These are phyloP conservation scores for Lasiurus cinereus DNA, from an alignment of 2,113 vertebrate genomes.

Conservation along the genomic window DNA sequence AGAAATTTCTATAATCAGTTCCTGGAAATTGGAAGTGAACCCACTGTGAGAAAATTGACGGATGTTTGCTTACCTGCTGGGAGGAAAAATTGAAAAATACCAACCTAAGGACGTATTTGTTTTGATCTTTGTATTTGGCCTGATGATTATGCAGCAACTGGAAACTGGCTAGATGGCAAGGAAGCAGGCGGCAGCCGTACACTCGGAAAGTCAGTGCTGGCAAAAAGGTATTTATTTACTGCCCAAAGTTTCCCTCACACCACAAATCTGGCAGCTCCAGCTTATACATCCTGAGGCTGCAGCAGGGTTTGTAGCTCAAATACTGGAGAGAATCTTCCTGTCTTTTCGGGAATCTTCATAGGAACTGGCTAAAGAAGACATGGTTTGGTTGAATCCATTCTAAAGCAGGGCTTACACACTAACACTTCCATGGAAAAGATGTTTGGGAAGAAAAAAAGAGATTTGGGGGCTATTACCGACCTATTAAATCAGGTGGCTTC, in stretches of 20 bases:
- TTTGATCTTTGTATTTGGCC: slow-evolving; percentile 69
- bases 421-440: background rate
- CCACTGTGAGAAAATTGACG: slow-evolving; percentile 70
- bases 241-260: background rate
- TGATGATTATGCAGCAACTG: slow-evolving; percentile 44
- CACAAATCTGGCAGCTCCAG: background rate
- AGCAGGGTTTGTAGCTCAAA: background rate
- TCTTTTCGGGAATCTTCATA: background rate
- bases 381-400: background rate
- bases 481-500: background rate
- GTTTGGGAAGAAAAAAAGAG: background rate
- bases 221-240: background rate
- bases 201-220: slow-evolving; percentile 33
- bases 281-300: background rate
- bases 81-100: slow-evolving; percentile 79
- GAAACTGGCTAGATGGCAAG: slow-evolving; percentile 38
- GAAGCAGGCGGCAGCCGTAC: background rate
- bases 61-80: slow-evolving; percentile 77
- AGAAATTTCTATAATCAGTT: slow-evolving; percentile 73
- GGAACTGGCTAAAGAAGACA: background rate
- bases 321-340: background rate
- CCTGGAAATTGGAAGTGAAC: slow-evolving; percentile 60
- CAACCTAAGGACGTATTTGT: slow-evolving; percentile 71
- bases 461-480: background rate
- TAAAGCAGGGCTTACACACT: background rate